Evolutionary conservation across 92 coral and sea anemone species (phyloP).

Genomic region (Heteractis magnifica): DNA sequence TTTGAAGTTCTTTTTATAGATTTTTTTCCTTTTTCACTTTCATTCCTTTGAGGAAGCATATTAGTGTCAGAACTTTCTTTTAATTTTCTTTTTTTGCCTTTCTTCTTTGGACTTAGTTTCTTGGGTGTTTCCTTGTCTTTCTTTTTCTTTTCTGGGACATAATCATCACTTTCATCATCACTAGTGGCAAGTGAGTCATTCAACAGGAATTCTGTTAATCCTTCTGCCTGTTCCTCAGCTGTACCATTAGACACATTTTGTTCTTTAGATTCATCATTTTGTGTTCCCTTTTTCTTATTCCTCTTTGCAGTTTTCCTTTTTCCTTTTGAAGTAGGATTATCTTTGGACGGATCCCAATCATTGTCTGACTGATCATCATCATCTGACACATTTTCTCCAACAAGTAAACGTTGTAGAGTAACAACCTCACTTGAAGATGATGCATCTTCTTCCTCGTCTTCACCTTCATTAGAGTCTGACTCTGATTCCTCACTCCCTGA

Average conservation of each 20-base stretch:
- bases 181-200: constrained; percentile 18
- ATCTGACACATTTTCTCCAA: constrained; percentile 60
- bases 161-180: constrained; percentile 41
- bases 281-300: constrained; percentile 32
- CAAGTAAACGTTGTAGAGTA: constrained; percentile 61
- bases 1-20: constrained; percentile 22
- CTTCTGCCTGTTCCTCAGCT: constrained; percentile 6
- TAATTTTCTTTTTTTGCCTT: constrained; percentile 21
- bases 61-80: constrained; percentile 12
- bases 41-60: neutral
- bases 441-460: constrained; percentile 53
- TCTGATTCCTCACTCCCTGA: constrained; percentile 48
- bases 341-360: constrained; percentile 89
- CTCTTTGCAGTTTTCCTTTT: constrained; percentile 43
- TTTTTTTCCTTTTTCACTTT: constrained; percentile 25
- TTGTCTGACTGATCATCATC: constrained; percentile 68
- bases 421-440: constrained; percentile 55
- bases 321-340: constrained; percentile 66
- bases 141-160: constrained; percentile 27
- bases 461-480: constrained; percentile 43
- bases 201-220: constrained; percentile 9
- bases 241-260: constrained; percentile 35
- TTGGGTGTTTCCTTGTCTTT: constrained; percentile 21
- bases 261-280: constrained; percentile 28
- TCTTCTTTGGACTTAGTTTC: constrained; percentile 32